These are phyloP conservation scores for Drosophila orena DNA, from an alignment of 1,140 invertebrate genomes.

Conservation along the genomic window DNA sequence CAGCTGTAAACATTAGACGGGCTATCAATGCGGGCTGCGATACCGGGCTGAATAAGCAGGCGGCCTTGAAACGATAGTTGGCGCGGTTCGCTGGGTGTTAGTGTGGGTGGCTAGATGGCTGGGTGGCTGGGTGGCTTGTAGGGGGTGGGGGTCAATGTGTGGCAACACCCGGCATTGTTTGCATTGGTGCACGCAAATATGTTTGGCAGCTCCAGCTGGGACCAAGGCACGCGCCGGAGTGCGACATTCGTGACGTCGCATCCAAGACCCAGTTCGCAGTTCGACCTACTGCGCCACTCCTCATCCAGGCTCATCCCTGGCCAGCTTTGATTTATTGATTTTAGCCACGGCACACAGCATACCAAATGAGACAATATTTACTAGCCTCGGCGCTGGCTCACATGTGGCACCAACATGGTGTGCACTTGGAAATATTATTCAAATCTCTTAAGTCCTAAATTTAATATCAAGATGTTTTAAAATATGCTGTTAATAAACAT, in stretches of 20 bases:
- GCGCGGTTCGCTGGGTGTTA: conserved; percentile 2
- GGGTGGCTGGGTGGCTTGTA: background rate
- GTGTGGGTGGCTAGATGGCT: background rate
- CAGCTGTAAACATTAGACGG: conserved; percentile 37
- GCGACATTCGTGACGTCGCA: conserved; percentile 70
- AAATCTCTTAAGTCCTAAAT: background rate
- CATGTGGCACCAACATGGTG: conserved; percentile 41
- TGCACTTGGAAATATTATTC: conserved; percentile 9
- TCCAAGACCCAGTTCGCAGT: conserved; percentile 44
- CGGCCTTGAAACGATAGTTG: conserved; percentile 53
- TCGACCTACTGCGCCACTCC: background rate
- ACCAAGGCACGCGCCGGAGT: conserved; percentile 64
- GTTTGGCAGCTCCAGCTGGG: conserved; percentile 59
- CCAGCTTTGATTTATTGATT: conserved; percentile 81
- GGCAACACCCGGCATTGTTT: conserved; percentile 52
- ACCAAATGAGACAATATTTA: conserved; percentile 81
- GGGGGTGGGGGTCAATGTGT: background rate
- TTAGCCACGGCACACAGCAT: conserved; percentile 68
- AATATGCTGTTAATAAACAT: too few relatives aligned
- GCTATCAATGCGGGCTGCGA: conserved; percentile 53
- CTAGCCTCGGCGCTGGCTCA: conserved; percentile 46
- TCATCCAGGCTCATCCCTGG: conserved; percentile 11
- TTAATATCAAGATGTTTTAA: too few relatives aligned
- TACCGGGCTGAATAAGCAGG: conserved; percentile 42
- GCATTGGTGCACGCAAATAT: conserved; percentile 76